These are phyloP conservation scores for Habropoda laboriosa DNA, from an alignment of 1,140 invertebrate genomes.

Conservation along the genomic window DNA sequence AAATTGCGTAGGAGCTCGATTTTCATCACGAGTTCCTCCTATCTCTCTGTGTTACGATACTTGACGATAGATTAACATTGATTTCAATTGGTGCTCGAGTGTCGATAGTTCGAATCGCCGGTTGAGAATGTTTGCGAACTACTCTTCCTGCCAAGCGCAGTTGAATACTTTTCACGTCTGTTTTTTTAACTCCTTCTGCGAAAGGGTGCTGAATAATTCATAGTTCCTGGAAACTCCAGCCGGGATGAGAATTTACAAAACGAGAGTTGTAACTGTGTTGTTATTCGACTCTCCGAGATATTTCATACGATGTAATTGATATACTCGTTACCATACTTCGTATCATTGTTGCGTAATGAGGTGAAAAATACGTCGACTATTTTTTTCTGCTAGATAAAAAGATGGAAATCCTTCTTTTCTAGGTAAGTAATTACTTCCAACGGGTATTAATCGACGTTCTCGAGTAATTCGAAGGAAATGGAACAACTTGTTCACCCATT, in stretches of 20 bases:
- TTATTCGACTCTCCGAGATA: too few relatives aligned
- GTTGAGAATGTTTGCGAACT: background rate
- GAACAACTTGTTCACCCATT: background rate
- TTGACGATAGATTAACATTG: too few relatives aligned
- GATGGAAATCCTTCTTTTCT: too few relatives aligned
- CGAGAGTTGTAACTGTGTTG: background rate
- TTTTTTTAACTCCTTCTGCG: background rate
- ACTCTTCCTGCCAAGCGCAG: too few relatives aligned
- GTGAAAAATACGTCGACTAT: too few relatives aligned
- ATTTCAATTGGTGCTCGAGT: background rate
- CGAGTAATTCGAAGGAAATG: background rate
- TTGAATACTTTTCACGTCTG: background rate
- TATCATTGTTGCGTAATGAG: background rate
- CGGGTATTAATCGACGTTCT: background rate
- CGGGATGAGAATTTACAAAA: background rate
- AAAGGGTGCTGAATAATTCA: background rate
- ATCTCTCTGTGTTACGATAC: background rate
- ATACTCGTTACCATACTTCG: background rate
- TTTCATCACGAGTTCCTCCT: background rate
- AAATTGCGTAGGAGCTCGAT: background rate
- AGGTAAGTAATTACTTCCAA: background rate
- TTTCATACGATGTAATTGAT: background rate
- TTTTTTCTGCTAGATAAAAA: too few relatives aligned
- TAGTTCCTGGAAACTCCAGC: background rate
- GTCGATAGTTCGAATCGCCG: background rate